These are phyloP conservation scores for Drosophila repleta DNA, from an alignment of 1,140 invertebrate genomes.

Conservation along the genomic window DNA sequence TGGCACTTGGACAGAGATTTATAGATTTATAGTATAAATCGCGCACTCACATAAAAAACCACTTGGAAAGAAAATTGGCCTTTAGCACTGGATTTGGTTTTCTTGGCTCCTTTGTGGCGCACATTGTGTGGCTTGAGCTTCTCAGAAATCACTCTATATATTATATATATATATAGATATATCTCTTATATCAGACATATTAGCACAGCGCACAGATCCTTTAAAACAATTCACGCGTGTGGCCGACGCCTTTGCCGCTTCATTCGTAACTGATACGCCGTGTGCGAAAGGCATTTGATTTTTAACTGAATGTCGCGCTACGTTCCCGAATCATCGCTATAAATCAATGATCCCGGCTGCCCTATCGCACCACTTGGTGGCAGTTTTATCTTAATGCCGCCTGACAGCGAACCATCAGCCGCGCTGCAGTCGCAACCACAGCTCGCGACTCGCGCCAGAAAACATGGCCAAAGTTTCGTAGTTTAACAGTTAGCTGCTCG, in stretches of 20 bases:
- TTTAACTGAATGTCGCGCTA: conserved; percentile 58
- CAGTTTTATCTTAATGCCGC: conserved; percentile 73
- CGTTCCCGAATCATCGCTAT: conserved; percentile 60
- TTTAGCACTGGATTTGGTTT: conserved; percentile 76
- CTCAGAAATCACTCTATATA: not conserved
- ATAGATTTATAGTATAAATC: too few relatives aligned
- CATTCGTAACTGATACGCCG: conserved; percentile 56
- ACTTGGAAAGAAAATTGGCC: conserved; percentile 80
- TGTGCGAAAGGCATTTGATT: conserved; percentile 49
- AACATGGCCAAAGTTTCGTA: conserved; percentile 7
- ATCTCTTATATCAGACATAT: not conserved
- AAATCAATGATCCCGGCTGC: conserved; percentile 71
- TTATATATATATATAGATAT: not conserved
- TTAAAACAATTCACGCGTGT: conserved; percentile 26
- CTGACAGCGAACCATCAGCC: conserved; percentile 73
- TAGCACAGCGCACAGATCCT: conserved; percentile 43
- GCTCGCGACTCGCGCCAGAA: not conserved
- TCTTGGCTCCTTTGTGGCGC: conserved; percentile 45
- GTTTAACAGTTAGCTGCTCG: conserved; percentile 1
- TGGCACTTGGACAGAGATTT: conserved; percentile 16
- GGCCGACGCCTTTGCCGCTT: conserved; percentile 41
- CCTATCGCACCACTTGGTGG: conserved; percentile 53
- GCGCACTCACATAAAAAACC: conserved; percentile 80
- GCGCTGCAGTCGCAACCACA: conserved; percentile 34
- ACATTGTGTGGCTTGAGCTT: conserved; percentile 47